Conservation (phyloP, 37 sponge, comb jelly and placozoan species). For the Aphrocallistes beatrix region DNA sequence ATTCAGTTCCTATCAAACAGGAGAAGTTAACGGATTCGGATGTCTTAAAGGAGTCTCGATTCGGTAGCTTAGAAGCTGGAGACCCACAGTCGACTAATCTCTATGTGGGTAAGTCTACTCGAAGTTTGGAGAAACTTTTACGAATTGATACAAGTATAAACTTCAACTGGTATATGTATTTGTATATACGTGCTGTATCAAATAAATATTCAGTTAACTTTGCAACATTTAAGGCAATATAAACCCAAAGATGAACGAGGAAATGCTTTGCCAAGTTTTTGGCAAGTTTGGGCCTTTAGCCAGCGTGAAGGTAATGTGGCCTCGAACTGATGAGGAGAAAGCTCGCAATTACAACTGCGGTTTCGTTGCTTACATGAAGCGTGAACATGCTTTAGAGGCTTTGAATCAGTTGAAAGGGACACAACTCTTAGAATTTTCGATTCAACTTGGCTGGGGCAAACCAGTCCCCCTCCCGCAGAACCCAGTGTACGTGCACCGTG, state of each 20-base stretch:
- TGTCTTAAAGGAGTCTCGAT: background rate
- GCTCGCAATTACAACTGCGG: constrained; percentile 86
- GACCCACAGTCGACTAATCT: constrained; percentile 93
- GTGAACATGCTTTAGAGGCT: constrained; percentile 70
- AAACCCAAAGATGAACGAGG: constrained; percentile 92
- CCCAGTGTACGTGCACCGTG: constrained; percentile 78
- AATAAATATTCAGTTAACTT: background rate
- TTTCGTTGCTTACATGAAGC: constrained; percentile 97
- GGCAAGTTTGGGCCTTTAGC: constrained; percentile 94
- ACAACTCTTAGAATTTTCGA: constrained; percentile 81
- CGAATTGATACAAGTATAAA: background rate
- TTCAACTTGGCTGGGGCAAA: constrained; percentile 96
- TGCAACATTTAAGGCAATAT: constrained; percentile 45
- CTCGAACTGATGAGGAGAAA: constrained; percentile 92
- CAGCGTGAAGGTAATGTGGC: constrained; percentile 99
- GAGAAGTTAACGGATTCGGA: no score
- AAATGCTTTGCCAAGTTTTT: constrained; percentile 88
- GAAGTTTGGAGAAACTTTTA: background rate
- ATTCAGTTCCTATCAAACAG: no score
- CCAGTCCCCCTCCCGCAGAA: constrained; percentile 86
- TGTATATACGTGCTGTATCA: background rate
- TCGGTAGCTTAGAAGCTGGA: constrained; percentile 47
- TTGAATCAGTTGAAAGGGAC: constrained; percentile 67
- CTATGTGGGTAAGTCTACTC: constrained; percentile 59
- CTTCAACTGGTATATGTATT: background rate